phyloP scores from a whole-genome alignment of 2,888 invertebrate genomes.

The Mamestra brassicae region DNA sequence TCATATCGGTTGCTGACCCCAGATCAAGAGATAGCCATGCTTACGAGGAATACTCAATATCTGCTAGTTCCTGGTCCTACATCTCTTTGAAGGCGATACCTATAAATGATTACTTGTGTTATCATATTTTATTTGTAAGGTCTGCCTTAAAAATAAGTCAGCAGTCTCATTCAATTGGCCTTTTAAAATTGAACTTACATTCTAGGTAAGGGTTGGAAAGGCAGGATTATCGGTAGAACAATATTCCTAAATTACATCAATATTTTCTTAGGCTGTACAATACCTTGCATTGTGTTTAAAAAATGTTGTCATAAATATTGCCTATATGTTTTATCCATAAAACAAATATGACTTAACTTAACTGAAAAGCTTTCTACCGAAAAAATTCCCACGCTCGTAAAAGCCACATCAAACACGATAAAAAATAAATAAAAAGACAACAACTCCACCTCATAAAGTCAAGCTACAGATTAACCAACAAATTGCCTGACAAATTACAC shows the following conservation, averaged over 20 bases:
- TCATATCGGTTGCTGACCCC: too few species aligned
- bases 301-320: background rate
- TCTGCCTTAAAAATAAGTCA: too few species aligned
- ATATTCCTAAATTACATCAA: background rate
- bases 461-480: constrained; percentile 51
- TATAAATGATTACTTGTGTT: too few species aligned
- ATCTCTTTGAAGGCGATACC: too few species aligned
- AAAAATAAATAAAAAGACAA: constrained; percentile 38
- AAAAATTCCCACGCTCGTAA: constrained; percentile 47
- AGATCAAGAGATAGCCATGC: too few species aligned
- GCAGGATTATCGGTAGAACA: background rate
- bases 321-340: background rate
- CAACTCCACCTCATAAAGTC: constrained; percentile 53
- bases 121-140: too few species aligned
- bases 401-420: constrained; percentile 6
- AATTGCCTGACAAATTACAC: constrained; percentile 68
- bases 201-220: background rate
- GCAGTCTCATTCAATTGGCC: too few species aligned
- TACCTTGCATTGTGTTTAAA: background rate
- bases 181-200: too few species aligned
- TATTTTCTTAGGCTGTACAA: background rate
- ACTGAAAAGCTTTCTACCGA: constrained; percentile 3
- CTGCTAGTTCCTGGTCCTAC: too few species aligned
- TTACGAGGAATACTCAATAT: too few species aligned
- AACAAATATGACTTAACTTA: background rate